Conservation (phyloP, 1,140 invertebrate genomes). For the Drosophila insularis region DNA sequence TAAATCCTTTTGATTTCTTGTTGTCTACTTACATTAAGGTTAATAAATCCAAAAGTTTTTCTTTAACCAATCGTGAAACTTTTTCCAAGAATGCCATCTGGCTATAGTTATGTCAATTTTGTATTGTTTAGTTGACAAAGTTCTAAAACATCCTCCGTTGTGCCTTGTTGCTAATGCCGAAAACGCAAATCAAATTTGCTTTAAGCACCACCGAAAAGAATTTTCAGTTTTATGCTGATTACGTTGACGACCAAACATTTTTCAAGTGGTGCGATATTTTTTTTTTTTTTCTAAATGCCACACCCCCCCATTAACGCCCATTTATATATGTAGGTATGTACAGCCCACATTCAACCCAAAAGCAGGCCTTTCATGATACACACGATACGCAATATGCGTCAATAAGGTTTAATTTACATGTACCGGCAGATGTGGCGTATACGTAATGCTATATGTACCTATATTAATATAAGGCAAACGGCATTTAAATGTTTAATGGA, state of each 20-base stretch:
- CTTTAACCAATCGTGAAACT: too few species aligned
- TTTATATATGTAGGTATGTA: too few species aligned
- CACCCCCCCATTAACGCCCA: not conserved
- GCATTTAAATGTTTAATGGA: conserved; percentile 41
- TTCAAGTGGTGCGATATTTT: conserved; percentile 10
- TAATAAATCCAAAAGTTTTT: not conserved
- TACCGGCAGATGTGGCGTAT: conserved; percentile 31
- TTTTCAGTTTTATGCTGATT: conserved; percentile 16
- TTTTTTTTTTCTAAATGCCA: conserved; percentile 1
- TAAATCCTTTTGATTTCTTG: too few species aligned
- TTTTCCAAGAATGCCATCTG: too few species aligned
- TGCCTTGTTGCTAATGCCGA: not conserved
- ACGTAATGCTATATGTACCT: conserved; percentile 21
- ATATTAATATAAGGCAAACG: conserved; percentile 5
- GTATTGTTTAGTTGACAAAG: not conserved
- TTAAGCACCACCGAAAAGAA: conserved; percentile 5
- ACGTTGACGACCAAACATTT: conserved; percentile 14
- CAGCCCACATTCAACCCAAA: not conserved
- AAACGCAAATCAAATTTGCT: conserved; percentile 13
- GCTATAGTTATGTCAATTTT: too few species aligned
- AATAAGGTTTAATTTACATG: conserved; percentile 51
- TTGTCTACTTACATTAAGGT: too few species aligned
- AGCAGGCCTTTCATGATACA: conserved; percentile 1
- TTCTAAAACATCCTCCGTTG: not conserved
- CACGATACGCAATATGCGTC: conserved; percentile 19